Evolutionary conservation across 2,888 invertebrate species (phyloP).

Genomic region (Clepsis dumicolana): DNA sequence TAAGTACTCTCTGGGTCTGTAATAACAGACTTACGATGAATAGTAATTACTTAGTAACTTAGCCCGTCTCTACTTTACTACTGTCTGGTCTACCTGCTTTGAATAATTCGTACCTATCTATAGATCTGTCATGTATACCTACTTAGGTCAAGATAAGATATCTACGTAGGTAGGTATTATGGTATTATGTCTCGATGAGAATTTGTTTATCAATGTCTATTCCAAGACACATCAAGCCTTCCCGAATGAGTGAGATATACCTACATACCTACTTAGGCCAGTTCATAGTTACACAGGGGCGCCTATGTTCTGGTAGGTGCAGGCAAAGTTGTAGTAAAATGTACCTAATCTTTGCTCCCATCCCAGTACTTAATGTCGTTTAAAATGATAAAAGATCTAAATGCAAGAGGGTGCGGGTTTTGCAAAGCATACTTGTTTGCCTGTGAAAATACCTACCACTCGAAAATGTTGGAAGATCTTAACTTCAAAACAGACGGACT

Average conservation of each 20-base stretch:
- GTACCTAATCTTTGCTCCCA: too few relatives aligned
- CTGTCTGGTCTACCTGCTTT: background rate
- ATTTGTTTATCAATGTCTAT: slow-evolving; percentile 3
- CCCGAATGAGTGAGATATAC: background rate
- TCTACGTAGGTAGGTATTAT: background rate
- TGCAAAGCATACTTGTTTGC: too few relatives aligned
- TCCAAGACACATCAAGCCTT: background rate
- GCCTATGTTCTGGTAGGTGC: too few relatives aligned
- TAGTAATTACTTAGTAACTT: background rate
- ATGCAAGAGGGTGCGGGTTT: too few relatives aligned
- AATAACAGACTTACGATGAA: background rate
- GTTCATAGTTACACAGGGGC: background rate
- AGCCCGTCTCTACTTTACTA: background rate
- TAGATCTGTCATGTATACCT: too few relatives aligned
- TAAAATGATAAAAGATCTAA: too few relatives aligned
- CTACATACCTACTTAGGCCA: background rate
- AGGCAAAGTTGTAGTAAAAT: background rate
- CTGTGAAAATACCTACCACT: too few relatives aligned
- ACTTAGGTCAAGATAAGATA: background rate
- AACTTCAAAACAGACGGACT: too few relatives aligned
- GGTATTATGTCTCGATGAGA: background rate
- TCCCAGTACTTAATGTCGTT: too few relatives aligned
- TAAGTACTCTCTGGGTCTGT: background rate
- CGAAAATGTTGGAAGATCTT: too few relatives aligned
- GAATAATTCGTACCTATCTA: background rate